Base-by-base conservation (phyloP, 2,888 invertebrate species). In the Volucella inflata region DNA sequence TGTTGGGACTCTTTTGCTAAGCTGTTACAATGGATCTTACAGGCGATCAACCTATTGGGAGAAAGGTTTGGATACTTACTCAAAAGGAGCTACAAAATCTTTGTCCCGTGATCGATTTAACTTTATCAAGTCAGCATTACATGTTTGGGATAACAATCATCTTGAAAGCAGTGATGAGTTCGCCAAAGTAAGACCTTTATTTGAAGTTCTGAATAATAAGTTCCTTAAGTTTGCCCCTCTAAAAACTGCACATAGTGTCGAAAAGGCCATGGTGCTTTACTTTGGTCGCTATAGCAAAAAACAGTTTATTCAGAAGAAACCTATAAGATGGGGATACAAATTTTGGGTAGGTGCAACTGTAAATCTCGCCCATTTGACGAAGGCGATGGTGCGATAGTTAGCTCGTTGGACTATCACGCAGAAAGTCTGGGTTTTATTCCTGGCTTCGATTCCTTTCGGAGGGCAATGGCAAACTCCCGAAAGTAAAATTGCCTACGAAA, bases 261-360 rank as follows among this genome's bases (percentile, higher is more conserved):
- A 50, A 9, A 11, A 21, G 9, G 17, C 50, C 17, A 50, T 50
- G 21, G 21, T 50, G 21, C 21, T 4, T 21, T 21, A 50, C 50
- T 50, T 21, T 50, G 50, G 17, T 17, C 50, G 50, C 17, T 1
- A 50, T 17, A 50, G 17, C 17, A 50, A 2, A 21, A 21, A 21
- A 21, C 1, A 21, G 21, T 21, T 21, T 21, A 21, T 21, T 0
- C 21, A 21, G 21, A 50, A 17, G 17, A 50, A 50, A 50, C 50
- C 50, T 17, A 50, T 17, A 8, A 50, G 50, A 50, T 50, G 17
- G 50, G 16, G 50, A 50, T 50, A 50, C 17, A 50, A 21, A 50
- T 50, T 17, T 50, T 50, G 50, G 50, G 50, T 50, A 50, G 50
- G 17, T 50, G 50, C 50, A 17, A 50, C 50, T 50, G 17, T 50